phyloP scores from a whole-genome alignment of 30 jellyfish, hydroid and myxozoan species.

The Aurelia sp. region DNA sequence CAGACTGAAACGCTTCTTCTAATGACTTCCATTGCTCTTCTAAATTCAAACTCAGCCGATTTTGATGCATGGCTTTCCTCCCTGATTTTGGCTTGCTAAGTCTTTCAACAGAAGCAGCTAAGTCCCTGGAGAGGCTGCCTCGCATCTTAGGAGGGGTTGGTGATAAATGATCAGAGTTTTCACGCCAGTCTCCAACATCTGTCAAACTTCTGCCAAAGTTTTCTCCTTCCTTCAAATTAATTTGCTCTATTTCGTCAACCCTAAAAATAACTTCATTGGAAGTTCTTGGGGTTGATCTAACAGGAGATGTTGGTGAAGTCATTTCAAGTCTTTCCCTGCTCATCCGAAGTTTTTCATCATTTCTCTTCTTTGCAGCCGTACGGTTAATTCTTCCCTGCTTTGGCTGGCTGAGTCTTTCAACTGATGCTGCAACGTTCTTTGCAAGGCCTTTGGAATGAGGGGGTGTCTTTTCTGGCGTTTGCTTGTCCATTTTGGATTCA shows the following conservation, averaged over 20 bases:
- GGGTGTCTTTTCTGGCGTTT: neutral
- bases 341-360: neutral
- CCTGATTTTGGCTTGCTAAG: conserved; percentile 66
- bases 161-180: neutral
- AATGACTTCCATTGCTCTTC: conserved; percentile 68
- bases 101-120: conserved; percentile 79
- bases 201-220: neutral
- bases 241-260: neutral
- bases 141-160: neutral
- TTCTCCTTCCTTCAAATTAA: conserved; percentile 1
- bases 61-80: conserved; percentile 47
- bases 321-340: conserved; percentile 30
- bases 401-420: conserved; percentile 78
- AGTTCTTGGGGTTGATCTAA: neutral
- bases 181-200: neutral
- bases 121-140: conserved; percentile 21
- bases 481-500: neutral
- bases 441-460: conserved; percentile 3
- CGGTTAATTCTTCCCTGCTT: conserved; percentile 5
- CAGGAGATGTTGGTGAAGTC: neutral
- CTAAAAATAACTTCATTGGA: neutral
- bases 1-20: conserved; percentile 52
- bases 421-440: conserved; percentile 61
- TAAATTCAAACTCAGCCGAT: conserved; percentile 65
- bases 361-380: neutral